phyloP scores from a whole-genome alignment of 1,140 invertebrate species.

The Chrysopa pallens region DNA sequence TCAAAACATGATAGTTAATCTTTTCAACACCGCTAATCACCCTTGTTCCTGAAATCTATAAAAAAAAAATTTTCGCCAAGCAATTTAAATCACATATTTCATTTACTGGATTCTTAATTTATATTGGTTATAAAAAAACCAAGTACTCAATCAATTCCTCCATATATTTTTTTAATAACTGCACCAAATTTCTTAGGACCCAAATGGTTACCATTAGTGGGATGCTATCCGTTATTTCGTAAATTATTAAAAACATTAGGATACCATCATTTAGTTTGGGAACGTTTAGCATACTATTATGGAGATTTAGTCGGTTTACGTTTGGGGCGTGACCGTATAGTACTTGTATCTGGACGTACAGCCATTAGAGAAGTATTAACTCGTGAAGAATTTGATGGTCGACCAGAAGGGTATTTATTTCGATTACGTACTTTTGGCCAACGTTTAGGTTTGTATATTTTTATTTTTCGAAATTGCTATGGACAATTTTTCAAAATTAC shows the following conservation, averaged over 20 bases:
- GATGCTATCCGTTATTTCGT: slow-evolving; percentile 10
- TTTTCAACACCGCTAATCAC: too few relatives aligned
- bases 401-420: slow-evolving; percentile 51
- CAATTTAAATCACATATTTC: too few relatives aligned
- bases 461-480: too few relatives aligned
- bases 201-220: slow-evolving; percentile 15
- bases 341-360: slow-evolving; percentile 39
- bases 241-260: slow-evolving; percentile 7
- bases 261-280: slow-evolving; percentile 15
- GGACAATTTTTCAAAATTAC: too few relatives aligned
- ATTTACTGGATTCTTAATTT: too few relatives aligned
- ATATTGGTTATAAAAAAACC: too few relatives aligned
- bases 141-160: too few relatives aligned
- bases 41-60: too few relatives aligned
- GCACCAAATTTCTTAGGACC: slow-evolving; percentile 9
- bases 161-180: too few relatives aligned
- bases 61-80: too few relatives aligned
- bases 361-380: slow-evolving; percentile 36
- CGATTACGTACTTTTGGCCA: slow-evolving; percentile 39
- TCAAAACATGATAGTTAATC: too few relatives aligned
- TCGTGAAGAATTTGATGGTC: slow-evolving; percentile 43
- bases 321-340: slow-evolving; percentile 35
- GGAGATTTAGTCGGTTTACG: slow-evolving; percentile 15
- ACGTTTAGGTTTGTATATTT: slow-evolving; percentile 32
- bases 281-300: slow-evolving; percentile 12